phyloP scores from a whole-genome alignment of 2,888 invertebrate species.

The Drosophila barbarae region DNA sequence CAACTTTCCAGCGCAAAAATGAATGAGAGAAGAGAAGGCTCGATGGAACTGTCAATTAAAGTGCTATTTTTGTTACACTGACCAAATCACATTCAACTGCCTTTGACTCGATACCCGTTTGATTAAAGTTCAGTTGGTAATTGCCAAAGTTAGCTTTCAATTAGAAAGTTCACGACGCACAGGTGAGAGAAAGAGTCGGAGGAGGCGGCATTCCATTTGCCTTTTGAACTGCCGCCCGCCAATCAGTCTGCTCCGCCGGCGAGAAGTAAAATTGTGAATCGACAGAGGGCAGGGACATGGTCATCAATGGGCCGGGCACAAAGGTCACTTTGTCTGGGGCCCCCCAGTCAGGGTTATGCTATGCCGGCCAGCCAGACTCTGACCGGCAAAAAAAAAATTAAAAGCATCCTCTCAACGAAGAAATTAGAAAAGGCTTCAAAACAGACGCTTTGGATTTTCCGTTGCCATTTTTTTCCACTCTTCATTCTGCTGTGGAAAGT shows the following conservation, averaged over 20 bases:
- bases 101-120: slow-evolving; percentile 48
- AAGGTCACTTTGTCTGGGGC: slow-evolving; percentile 67
- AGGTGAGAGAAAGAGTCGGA: slow-evolving; percentile 50
- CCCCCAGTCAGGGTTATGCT: slow-evolving; percentile 46
- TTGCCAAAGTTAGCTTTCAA: slow-evolving; percentile 75
- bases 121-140: slow-evolving; percentile 67
- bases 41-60: slow-evolving; percentile 73
- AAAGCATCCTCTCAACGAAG: slow-evolving; percentile 18
- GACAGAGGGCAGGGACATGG: slow-evolving; percentile 12
- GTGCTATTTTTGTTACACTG: slow-evolving; percentile 56
- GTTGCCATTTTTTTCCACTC: slow-evolving; percentile 19
- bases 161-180: slow-evolving; percentile 62
- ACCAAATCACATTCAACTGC: slow-evolving; percentile 34
- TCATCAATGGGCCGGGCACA: slow-evolving; percentile 53
- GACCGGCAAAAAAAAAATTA: slow-evolving; percentile 22
- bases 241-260: slow-evolving; percentile 36
- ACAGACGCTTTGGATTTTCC: slow-evolving; percentile 39
- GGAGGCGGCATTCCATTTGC: slow-evolving; percentile 51
- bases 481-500: slow-evolving; percentile 14
- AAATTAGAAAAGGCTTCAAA: slow-evolving; percentile 49
- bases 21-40: slow-evolving; percentile 55
- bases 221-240: slow-evolving; percentile 59
- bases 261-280: slow-evolving; percentile 46
- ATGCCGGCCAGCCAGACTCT: slow-evolving; percentile 27
- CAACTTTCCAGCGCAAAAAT: slow-evolving; percentile 40